Base-by-base conservation (phyloP, 1,140 invertebrate genomes). In the Ostrea denselamellosa region DNA sequence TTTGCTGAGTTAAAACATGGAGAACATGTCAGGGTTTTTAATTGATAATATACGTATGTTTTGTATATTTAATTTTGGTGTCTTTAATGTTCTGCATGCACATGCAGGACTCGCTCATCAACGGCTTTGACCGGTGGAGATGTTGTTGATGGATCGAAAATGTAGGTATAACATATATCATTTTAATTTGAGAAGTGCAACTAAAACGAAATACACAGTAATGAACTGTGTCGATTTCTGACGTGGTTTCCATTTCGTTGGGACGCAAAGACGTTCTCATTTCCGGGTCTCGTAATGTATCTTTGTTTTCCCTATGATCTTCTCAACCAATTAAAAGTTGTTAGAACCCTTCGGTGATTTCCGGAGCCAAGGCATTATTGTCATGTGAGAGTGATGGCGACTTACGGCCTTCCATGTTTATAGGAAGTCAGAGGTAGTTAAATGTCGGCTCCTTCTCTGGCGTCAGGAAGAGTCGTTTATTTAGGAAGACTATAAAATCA, bases 321-420 rank as follows among this genome's bases (percentile, higher is more conserved):
- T 77, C 68, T 77, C 68, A 77, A 77, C 68, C 68, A 77, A 77
- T 77, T 77, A 77, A n/a, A 77, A 77, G 68, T 34, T 77, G 68
- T 77, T 77, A 77, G 68, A 77, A 77, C 68, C 68, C 68, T 25
- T 77, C 68, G 68, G 68, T 77, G 68, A 34, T 77, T 77, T 77
- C 68, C 68, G 68, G 68, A 77, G 68, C 68, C 68, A 77, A 77
- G 25, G 28, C 68, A 25, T 28, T 77, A 77, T 77, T 77, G 68
- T 77, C 28, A 77, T 25, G 22, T 34, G 68, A 77, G 28, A 77
- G 28, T 28, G 68, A 14, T 25, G 68, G 68, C 25, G 68, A 77
- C 68, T 25, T 14, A 12, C 22, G 22, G 25, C 12, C 68, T 25
- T 77, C 25, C 22, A 34, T 77, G 9, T 77, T 62, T 77, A 25